Evolutionary conservation across 2,113 vertebrate genomes (phyloP).

Genomic region (Ia io): DNA sequence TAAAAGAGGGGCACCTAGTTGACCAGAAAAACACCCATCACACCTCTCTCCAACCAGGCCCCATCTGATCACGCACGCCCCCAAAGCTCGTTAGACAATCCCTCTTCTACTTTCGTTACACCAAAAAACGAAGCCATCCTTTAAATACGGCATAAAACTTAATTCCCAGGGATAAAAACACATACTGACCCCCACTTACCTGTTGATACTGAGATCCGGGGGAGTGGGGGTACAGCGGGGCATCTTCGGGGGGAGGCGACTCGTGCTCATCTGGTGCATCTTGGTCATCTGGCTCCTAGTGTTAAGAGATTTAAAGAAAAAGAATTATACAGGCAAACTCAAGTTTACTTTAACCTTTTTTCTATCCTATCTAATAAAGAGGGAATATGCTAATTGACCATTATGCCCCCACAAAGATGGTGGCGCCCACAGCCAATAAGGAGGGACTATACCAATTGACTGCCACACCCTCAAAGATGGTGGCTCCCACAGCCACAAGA

Average conservation of each 20-base stretch:
- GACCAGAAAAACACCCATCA: not conserved
- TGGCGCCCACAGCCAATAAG: no score
- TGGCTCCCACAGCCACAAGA: no score
- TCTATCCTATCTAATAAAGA: no score
- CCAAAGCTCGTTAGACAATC: not conserved
- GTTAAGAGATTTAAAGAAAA: constrained; percentile 43
- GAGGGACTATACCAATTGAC: no score
- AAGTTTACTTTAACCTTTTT: not conserved
- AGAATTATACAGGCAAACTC: constrained; percentile 26
- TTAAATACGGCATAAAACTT: not conserved
- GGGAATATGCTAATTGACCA: no score
- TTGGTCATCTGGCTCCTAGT: constrained; percentile 97
- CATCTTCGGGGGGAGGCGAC: constrained; percentile 97
- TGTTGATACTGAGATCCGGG: constrained; percentile 97
- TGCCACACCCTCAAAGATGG: no score
- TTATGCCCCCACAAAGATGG: no score
- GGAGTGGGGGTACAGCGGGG: constrained; percentile 96
- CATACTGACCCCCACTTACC: constrained; percentile 80
- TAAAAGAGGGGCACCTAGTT: not conserved
- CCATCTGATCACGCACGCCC: not conserved
- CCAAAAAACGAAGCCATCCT: not conserved
- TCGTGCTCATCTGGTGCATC: constrained; percentile 98
- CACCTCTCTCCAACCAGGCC: not conserved
- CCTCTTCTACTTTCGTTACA: constrained; percentile 6
- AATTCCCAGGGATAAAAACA: not conserved